Conservation (phyloP, 2,888 invertebrate species). For the Mactromeris polynyma region DNA sequence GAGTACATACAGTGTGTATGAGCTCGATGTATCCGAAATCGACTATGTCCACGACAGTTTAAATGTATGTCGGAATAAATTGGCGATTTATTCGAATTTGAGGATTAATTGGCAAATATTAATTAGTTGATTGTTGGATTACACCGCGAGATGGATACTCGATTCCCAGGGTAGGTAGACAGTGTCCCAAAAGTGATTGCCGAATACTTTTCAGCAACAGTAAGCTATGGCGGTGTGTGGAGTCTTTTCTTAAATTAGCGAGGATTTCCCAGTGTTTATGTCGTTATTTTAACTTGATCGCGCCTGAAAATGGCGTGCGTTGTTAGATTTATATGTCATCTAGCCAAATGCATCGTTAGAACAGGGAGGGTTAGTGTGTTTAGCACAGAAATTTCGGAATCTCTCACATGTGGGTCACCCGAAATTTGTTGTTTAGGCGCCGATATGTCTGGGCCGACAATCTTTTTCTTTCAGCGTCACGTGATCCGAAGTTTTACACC, state of each 20-base stretch:
- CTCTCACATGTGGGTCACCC: slow-evolving; percentile 63
- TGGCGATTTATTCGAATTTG: slow-evolving; percentile 26
- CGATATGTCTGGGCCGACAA: slow-evolving; percentile 66
- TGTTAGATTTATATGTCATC: slow-evolving; percentile 15
- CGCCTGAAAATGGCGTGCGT: not conserved
- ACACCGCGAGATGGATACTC: slow-evolving; percentile 50
- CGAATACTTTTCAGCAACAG: slow-evolving; percentile 40
- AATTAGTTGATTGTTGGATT: slow-evolving; percentile 42
- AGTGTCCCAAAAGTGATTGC: slow-evolving; percentile 37
- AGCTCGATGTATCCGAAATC: slow-evolving; percentile 27
- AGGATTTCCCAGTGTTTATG: slow-evolving; percentile 44
- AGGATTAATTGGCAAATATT: slow-evolving; percentile 43
- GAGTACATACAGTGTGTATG: slow-evolving; percentile 37
- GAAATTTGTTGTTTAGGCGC: slow-evolving; percentile 64
- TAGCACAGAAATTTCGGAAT: slow-evolving; percentile 24
- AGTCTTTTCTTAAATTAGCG: not conserved
- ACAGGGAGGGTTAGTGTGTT: not conserved
- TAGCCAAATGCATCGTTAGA: not conserved
- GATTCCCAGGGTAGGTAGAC: slow-evolving; percentile 62
- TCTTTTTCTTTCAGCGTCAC: slow-evolving; percentile 63
- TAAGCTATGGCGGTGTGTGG: slow-evolving; percentile 60
- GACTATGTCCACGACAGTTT: slow-evolving; percentile 36
- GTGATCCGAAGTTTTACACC: slow-evolving; percentile 63
- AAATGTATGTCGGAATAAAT: slow-evolving; percentile 29
- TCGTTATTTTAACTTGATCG: slow-evolving; percentile 14